Evolutionary conservation across 2,888 invertebrate species (phyloP), one percentile per base, ranked within the genome.

Genomic region (Desoria tigrina): DNA sequence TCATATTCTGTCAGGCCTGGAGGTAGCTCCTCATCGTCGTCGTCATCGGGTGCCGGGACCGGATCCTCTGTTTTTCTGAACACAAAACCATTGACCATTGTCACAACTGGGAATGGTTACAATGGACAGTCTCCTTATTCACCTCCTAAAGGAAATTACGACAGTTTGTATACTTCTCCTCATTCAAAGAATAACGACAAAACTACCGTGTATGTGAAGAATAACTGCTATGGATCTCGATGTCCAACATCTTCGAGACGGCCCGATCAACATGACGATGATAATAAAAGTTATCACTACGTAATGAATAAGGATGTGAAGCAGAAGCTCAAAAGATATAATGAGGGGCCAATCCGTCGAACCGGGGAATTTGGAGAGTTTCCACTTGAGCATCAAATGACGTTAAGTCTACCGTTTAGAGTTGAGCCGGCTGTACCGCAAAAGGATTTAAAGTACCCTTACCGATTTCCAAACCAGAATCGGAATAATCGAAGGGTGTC

Each of bases 191-290:
- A 61, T n/a, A 42, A 58, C 18, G 58, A 68, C 26, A 61, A 61
- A 42, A 32, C 61, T 26, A 68, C 71, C 18, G 60, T 63, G 18
- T 71, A 58, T 51, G 49, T 66, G 0, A 53, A 65, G 45, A 69
- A 69, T 37, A 72, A 64, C 49, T 72, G 72, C 59, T 72, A 65
- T 56, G 72, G 72, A 1, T 65, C 61, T n/a, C 53, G 67, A 56
- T 72, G 72, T 57, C 42, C 50, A 42, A 39, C 49, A 26, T 28
- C n/a, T 7, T 7, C 2, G 14, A 32, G 42, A 3, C 23, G 23
- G 11, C 24, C 18, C n/a, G n/a, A 53, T 32, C 7, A n/a, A n/a
- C n/a, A 59, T 42, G 51, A 32, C 21, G 73, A 73, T 58, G 72
- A 72, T 6, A 68, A 66, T 64, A 68, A 61, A 61, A 67, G 62